Evolutionary conservation across 2,113 vertebrate genomes (phyloP).

Genomic region (Illadopsis cleaveri): DNA sequence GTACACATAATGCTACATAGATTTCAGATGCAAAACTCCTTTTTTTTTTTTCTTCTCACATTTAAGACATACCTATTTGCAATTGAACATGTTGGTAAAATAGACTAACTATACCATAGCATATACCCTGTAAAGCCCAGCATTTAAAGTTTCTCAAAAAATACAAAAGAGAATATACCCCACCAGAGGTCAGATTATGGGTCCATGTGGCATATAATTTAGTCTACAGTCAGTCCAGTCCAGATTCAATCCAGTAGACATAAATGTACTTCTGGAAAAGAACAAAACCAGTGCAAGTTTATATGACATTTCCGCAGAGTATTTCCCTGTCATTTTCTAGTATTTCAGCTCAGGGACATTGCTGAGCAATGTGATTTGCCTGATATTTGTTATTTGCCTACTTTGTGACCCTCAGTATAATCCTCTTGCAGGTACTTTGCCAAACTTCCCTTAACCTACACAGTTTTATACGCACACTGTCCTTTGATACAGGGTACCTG

Average conservation of each 20-base stretch:
- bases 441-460: not conserved
- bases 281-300: not conserved
- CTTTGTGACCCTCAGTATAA: not conserved
- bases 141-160: not conserved
- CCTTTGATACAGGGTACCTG: not conserved
- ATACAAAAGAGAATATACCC: not conserved
- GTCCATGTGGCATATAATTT: not conserved
- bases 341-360: not conserved
- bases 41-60: not conserved
- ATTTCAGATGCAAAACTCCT: not conserved
- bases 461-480: not conserved
- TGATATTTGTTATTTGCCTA: not conserved
- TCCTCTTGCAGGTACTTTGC: not conserved
- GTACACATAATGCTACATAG: not conserved
- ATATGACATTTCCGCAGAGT: not conserved
- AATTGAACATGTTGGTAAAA: not conserved
- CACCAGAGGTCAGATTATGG: not conserved
- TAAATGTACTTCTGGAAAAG: not conserved
- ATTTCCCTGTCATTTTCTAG: not conserved
- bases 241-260: not conserved
- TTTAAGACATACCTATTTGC: not conserved
- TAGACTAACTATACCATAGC: not conserved
- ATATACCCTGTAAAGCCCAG: not conserved
- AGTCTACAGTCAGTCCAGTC: not conserved
- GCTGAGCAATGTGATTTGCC: not conserved